These are phyloP conservation scores for Scaptomyza graminum DNA, from an alignment of 1,140 invertebrate genomes.

Conservation along the genomic window DNA sequence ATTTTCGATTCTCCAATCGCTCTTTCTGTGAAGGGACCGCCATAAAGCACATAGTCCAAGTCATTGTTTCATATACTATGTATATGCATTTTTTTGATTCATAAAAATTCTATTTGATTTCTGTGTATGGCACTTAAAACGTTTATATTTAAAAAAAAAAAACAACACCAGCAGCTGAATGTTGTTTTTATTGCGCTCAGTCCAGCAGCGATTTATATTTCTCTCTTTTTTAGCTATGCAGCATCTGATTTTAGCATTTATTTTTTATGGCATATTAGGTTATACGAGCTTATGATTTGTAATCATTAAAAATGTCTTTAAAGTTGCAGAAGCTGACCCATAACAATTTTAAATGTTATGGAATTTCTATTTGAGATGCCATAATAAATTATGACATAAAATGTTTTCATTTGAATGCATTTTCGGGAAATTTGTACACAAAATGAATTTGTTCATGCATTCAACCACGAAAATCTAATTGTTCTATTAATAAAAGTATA, in stretches of 20 bases:
- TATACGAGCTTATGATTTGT: constrained; percentile 16
- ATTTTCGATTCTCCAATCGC: constrained; percentile 50
- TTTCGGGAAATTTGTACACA: not conserved
- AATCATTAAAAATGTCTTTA: constrained; percentile 13
- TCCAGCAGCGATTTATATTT: not conserved
- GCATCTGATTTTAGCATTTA: constrained; percentile 18
- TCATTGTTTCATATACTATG: constrained; percentile 47
- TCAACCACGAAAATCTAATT: too few species aligned
- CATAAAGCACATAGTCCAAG: constrained; percentile 37
- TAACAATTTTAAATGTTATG: not conserved
- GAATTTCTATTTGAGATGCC: not conserved
- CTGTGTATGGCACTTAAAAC: constrained; percentile 22
- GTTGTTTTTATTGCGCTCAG: constrained; percentile 10
- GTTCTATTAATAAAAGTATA: too few species aligned
- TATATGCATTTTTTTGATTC: constrained; percentile 14
- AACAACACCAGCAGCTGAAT: not conserved
- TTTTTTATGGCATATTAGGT: constrained; percentile 36
- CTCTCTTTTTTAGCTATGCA: constrained; percentile 9
- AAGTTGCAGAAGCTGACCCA: not conserved
- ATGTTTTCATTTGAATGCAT: not conserved
- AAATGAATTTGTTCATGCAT: too few species aligned
- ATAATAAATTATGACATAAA: not conserved
- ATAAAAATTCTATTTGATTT: not conserved
- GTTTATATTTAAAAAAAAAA: not conserved
- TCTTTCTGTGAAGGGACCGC: constrained; percentile 31